A percentile compares a stretch with the other conserved stretches of the same genome.
These are phyloP conservation scores for Origma solitaria DNA, from an alignment of 2,113 vertebrate species.

Conservation along the genomic window DNA sequence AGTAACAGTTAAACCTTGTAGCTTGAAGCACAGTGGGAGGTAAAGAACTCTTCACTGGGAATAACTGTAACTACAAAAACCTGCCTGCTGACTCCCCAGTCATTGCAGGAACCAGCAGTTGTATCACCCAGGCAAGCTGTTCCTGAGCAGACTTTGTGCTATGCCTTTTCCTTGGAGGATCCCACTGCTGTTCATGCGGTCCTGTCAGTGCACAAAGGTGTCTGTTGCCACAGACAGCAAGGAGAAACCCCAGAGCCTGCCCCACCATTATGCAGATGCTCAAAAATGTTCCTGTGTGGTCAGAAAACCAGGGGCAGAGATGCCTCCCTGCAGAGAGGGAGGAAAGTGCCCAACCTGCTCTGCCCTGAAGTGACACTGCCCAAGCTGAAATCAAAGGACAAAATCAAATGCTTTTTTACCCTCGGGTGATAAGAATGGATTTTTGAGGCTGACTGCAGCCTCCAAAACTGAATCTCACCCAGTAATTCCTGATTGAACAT, in stretches of 20 bases:
- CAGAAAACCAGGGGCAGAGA: not conserved
- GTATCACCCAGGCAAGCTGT: not conserved
- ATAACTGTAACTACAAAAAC: not conserved
- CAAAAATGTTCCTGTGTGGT: not conserved
- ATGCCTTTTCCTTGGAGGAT: not conserved
- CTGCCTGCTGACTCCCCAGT: not conserved
- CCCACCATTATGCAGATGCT: fast-evolving
- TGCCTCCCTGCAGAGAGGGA: not conserved
- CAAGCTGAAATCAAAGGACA: not conserved
- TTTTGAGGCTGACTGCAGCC: not conserved
- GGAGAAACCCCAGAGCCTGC: not conserved
- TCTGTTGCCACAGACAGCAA: not conserved
- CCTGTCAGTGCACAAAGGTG: not conserved
- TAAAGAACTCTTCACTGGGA: not conserved
- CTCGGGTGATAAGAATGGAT: not conserved
- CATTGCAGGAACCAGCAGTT: not conserved
- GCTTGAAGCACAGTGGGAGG: not conserved
- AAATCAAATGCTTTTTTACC: not conserved
- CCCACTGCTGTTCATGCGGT: fast-evolving
- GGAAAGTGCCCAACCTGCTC: not conserved
- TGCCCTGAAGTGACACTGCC: not conserved
- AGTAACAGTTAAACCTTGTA: not conserved
- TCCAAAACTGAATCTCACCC: not conserved
- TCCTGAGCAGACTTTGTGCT: not conserved
- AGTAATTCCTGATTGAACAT: not conserved